Evolutionary conservation across 2,797 vertebrate species (phyloP).

Genomic region (Pantherophis vulpinus): DNA sequence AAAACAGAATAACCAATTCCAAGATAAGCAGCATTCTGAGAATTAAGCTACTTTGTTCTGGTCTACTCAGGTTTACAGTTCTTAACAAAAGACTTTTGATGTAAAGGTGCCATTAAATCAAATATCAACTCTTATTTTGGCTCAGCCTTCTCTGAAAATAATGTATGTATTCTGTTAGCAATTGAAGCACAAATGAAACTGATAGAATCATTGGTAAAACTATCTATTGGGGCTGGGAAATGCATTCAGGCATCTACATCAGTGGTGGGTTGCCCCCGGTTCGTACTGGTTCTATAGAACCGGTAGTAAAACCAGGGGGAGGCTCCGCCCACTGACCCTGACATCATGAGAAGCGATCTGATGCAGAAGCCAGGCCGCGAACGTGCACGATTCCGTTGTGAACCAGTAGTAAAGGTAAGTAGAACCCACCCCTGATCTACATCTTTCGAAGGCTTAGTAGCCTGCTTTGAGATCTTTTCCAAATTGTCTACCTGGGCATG

Average conservation of each 20-base stretch:
- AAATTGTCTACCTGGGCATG: not conserved
- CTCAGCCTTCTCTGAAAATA: not conserved
- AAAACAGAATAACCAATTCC: conserved; percentile 12
- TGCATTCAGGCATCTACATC: not conserved
- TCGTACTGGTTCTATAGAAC: no score
- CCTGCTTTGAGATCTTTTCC: not conserved
- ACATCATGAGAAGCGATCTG: no score
- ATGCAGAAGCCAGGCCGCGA: no score
- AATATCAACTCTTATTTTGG: not conserved
- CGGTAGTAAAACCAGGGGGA: no score
- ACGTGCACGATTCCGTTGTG: no score
- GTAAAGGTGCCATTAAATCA: not conserved
- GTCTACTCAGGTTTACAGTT: not conserved
- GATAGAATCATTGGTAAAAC: not conserved
- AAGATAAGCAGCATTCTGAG: not conserved
- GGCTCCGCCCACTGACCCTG: no score
- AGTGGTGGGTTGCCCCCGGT: no score
- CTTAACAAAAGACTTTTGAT: conserved; percentile 10
- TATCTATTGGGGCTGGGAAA: not conserved
- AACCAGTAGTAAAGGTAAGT: no score
- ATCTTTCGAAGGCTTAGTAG: not conserved
- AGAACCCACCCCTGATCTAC: no score
- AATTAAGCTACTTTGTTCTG: not conserved
- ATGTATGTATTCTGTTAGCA: not conserved
- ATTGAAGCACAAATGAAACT: not conserved